Evolutionary conservation across 2,888 invertebrate species (phyloP), one percentile per base, ranked within the genome.

Genomic region (Lasioglossum lativentre): DNA sequence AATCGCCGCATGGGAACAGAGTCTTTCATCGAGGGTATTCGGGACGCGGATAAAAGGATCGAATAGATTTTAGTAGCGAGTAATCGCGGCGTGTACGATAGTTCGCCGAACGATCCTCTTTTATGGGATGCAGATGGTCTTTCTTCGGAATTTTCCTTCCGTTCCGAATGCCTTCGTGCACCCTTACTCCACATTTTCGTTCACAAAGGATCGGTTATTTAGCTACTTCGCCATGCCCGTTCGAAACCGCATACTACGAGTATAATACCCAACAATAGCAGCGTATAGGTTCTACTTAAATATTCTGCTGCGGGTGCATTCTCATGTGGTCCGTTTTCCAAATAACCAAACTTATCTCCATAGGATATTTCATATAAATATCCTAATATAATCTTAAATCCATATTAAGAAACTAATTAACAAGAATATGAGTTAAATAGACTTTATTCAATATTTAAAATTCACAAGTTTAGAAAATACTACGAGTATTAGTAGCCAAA

Each of bases 51-150:
- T 74, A 83, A 83, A 83, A 85, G 79, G 76, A 85, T 83, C 79
- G 76, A 77, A 77, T 79, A 75, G 84, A 83, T 85, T 83, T 85
- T 79, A 79, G 83, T 79, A 83, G 78, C 78, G 56, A 83, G 75
- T 85, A 84, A 83, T 85, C 85, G 76, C n/a, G 74, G 42, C 47
- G 68, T 42, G 84, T 56, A 71, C 72, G 79, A 77, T 74, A 70
- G 73, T 77, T 74, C 59, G 34, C 34, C 27, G 78, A 85, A 83
- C 75, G 84, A 83, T 83, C 71, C 84, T 66, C 83, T 82, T 84
- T 82, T 78, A 82, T 78, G 40, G 73, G 40, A 74, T 52, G 59
- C 45, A 70, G 30, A 77, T 72, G 47, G 66, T 45, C 75, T 47
- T 56, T 73, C 42, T 59, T 45, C 75, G 45, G 73, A 47, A 76